Percentiles rank a stretch among this genome's conserved stretches.
These are phyloP conservation scores for Sipha flava DNA, from an alignment of 1,140 invertebrate genomes.

Conservation along the genomic window DNA sequence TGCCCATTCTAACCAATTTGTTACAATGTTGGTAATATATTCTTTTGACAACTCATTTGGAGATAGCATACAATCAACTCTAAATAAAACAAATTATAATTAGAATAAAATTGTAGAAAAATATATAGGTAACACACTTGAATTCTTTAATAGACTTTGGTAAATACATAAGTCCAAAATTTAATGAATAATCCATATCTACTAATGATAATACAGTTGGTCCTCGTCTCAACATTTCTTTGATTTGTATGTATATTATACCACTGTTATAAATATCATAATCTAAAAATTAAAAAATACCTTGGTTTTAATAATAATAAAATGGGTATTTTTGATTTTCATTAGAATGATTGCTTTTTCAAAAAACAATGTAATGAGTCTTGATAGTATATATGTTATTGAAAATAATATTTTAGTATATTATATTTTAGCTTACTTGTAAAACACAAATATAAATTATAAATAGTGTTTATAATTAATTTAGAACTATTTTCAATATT, in stretches of 20 bases:
- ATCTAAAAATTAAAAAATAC: neutral
- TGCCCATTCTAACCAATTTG: constrained; percentile 12
- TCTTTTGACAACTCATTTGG: neutral
- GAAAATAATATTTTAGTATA: neutral
- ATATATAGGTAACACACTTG: neutral
- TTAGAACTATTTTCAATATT: constrained; percentile 19
- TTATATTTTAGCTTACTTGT: neutral
- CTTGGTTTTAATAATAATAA: too few relatives aligned
- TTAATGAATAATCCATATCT: constrained; percentile 22
- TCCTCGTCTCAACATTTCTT: neutral
- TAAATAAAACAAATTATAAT: neutral
- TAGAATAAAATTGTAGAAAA: neutral
- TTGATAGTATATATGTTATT: too few relatives aligned
- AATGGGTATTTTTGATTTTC: too few relatives aligned
- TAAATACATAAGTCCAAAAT: constrained; percentile 13
- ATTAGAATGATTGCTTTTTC: too few relatives aligned
- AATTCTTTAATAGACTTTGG: constrained; percentile 5
- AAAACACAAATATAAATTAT: constrained; percentile 26
- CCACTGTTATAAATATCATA: neutral
- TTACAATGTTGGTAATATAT: constrained; percentile 13
- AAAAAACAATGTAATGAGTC: too few relatives aligned
- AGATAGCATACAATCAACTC: neutral
- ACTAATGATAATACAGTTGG: constrained; percentile 15
- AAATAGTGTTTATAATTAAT: constrained; percentile 25
- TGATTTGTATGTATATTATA: neutral